Evolutionary conservation across 2,113 vertebrate genomes (phyloP).

Genomic region (Bubo bubo): DNA sequence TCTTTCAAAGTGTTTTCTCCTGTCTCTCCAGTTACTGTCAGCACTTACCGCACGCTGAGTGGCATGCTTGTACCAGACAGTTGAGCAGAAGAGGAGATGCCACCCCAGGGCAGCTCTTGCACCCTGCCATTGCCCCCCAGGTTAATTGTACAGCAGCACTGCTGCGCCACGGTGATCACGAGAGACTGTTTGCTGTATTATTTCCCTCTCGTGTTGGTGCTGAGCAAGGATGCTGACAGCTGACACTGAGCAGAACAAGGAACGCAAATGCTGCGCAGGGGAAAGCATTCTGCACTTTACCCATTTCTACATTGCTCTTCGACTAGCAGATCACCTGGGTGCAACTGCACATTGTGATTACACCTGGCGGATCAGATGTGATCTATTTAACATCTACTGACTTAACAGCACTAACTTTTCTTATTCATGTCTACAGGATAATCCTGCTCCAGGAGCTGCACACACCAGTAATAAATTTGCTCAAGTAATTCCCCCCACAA

Average conservation of each 20-base stretch:
- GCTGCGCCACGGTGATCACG: rapidly evolving
- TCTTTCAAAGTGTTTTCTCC: not conserved
- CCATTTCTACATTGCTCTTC: not conserved
- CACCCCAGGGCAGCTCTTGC: not conserved
- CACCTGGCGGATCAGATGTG: not conserved
- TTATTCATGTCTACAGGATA: not conserved
- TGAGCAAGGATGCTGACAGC: not conserved
- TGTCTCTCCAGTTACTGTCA: not conserved
- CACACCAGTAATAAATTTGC: not conserved
- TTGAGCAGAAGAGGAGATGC: not conserved
- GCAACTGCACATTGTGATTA: not conserved
- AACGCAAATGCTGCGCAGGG: rapidly evolving
- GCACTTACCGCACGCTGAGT: not conserved
- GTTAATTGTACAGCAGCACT: not conserved
- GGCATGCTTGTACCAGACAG: too few relatives aligned
- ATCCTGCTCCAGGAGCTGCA: not conserved
- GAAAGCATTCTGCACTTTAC: not conserved
- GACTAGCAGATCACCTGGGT: not conserved
- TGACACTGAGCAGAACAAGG: not conserved
- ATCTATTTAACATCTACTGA: not conserved
- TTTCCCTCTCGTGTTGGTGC: not conserved
- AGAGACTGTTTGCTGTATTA: not conserved
- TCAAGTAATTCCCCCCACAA: not conserved
- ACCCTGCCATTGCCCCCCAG: not conserved
- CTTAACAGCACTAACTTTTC: not conserved